These are phyloP conservation scores for Drosophila melanocephala DNA, from an alignment of 2,888 invertebrate species.

Conservation along the genomic window DNA sequence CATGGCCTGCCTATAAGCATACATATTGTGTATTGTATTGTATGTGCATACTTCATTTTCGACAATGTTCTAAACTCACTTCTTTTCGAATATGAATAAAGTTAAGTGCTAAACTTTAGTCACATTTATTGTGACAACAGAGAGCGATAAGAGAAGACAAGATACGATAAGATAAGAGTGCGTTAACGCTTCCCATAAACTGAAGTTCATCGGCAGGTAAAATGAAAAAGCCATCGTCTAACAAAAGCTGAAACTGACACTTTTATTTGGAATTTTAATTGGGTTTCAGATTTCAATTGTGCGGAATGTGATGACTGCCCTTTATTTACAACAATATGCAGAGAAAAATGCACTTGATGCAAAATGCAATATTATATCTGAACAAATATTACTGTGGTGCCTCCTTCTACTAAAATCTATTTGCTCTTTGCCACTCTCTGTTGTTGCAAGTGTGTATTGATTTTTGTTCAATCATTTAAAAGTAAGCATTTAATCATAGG, in stretches of 20 bases:
- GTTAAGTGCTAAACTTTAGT: background rate
- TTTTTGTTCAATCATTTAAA: constrained; percentile 24
- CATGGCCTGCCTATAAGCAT: background rate
- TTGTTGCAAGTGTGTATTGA: constrained; percentile 29
- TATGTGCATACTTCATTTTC: background rate
- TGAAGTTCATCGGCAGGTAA: background rate
- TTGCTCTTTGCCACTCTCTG: background rate
- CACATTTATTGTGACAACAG: background rate
- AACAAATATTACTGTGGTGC: background rate
- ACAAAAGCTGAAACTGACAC: background rate
- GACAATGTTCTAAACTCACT: background rate
- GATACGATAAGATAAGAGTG: background rate
- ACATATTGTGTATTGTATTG: background rate
- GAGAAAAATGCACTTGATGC: constrained; percentile 17
- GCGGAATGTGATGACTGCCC: constrained; percentile 2
- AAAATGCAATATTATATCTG: constrained; percentile 24
- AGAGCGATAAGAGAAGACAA: background rate
- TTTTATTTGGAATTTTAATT: background rate
- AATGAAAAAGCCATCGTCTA: too few relatives aligned
- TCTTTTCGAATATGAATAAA: background rate
- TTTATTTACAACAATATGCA: constrained; percentile 2
- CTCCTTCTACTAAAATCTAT: too few relatives aligned
- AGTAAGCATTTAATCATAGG: constrained; percentile 20
- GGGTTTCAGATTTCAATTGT: background rate
- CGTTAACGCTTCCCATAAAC: background rate